These are phyloP conservation scores for Heliconius aoede DNA, from an alignment of 2,888 invertebrate genomes.

Conservation along the genomic window DNA sequence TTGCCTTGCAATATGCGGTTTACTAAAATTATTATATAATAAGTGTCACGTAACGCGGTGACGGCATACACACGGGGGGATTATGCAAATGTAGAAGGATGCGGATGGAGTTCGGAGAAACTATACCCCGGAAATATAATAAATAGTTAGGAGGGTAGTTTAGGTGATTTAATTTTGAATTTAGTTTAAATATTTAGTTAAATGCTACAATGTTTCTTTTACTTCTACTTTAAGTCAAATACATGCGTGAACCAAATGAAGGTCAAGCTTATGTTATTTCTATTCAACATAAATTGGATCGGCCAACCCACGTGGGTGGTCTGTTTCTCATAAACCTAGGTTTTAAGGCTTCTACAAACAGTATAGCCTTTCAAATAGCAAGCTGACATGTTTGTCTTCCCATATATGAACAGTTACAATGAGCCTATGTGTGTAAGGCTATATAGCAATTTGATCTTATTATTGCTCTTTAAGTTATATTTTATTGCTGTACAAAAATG, in stretches of 20 bases:
- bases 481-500: constrained; percentile 31
- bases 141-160: constrained; percentile 6
- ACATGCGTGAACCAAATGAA: constrained; percentile 19
- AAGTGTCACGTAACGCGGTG: constrained; percentile 47
- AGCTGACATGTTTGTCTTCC: constrained; percentile 32
- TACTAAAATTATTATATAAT: constrained; percentile 47
- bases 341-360: constrained; percentile 43
- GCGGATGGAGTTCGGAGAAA: constrained; percentile 47
- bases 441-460: constrained; percentile 32
- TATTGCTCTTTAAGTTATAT: constrained; percentile 33
- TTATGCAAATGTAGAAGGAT: constrained; percentile 49
- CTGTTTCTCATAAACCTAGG: constrained; percentile 41
- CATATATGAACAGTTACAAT: constrained; percentile 36
- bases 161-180: constrained; percentile 31
- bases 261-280: constrained; percentile 34
- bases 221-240: constrained; percentile 13
- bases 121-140: constrained; percentile 44
- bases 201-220: not conserved
- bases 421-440: constrained; percentile 28
- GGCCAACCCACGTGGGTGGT: constrained; percentile 44
- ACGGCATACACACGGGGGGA: constrained; percentile 48
- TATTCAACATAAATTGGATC: constrained; percentile 41
- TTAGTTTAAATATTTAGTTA: constrained; percentile 8
- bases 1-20: constrained; percentile 46
- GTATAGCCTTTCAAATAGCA: constrained; percentile 36